Evolutionary conservation across 1,140 invertebrate species (phyloP).

Genomic region (Drosophila suzukii): DNA sequence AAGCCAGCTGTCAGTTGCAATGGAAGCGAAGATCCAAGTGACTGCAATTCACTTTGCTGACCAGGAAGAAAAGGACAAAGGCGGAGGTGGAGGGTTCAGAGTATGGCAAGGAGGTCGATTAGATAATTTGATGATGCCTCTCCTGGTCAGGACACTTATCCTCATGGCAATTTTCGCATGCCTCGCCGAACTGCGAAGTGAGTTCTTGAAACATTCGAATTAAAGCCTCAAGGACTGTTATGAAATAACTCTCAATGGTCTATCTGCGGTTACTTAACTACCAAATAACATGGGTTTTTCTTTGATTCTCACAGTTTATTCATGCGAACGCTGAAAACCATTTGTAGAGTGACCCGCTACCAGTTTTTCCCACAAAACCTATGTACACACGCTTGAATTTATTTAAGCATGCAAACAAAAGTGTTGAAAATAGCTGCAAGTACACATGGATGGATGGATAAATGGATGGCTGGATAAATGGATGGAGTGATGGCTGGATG

Average conservation of each 20-base stretch:
- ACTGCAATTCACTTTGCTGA: slow-evolving; percentile 22
- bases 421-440: slow-evolving; percentile 36
- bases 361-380: slow-evolving; percentile 20
- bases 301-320: slow-evolving; percentile 24
- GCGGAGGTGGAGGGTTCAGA: neutral
- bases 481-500: slow-evolving; percentile 8
- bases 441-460: slow-evolving; percentile 16
- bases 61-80: neutral
- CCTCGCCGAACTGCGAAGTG: neutral
- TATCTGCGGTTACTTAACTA: slow-evolving; percentile 7
- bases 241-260: neutral
- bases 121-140: slow-evolving; percentile 45
- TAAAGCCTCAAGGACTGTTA: neutral
- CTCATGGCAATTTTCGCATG: slow-evolving; percentile 11
- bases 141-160: slow-evolving; percentile 11
- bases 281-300: neutral
- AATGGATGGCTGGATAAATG: slow-evolving; percentile 15
- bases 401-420: slow-evolving; percentile 64
- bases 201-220: neutral
- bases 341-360: slow-evolving; percentile 6
- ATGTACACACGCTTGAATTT: slow-evolving; percentile 30
- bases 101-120: slow-evolving; percentile 27
- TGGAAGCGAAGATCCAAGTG: neutral
- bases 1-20: slow-evolving; percentile 46
- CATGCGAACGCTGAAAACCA: slow-evolving; percentile 24